Base-by-base conservation (phyloP, 2,888 invertebrate genomes). In the Folsomia manolachei region DNA sequence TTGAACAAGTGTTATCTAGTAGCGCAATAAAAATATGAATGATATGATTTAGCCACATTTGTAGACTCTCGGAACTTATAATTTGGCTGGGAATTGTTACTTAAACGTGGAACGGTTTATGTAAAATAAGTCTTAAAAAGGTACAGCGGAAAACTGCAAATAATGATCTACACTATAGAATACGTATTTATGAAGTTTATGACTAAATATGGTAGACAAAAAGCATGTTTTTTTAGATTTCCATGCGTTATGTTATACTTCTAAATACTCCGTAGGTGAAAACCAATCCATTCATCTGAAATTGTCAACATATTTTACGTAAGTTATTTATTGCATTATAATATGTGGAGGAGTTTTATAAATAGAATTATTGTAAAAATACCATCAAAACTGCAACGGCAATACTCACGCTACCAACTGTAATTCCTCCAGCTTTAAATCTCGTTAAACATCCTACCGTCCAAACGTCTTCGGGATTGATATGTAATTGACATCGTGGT, bases 341-440 rank as follows among this genome's bases (percentile, higher is more conserved):
- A 51, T n/a, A n/a, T n/a, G n/a, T n/a, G n/a, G 51, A 52, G 18
- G 27, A 63, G 26, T n/a, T 69, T 53, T 56, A 65, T 19, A 27
- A 71, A 25, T 51, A n/a, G n/a, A n/a, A n/a, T n/a, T n/a, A n/a
- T n/a, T n/a, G n/a, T n/a, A n/a, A n/a, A n/a, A n/a, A 86, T 85
- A 93, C 94, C 93, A 94, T 91, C 51, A 94, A 85, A 77, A 90
- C 87, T n/a, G 95, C 92, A 39, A 94, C 91, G 25, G 90, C 88
- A 72, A 95, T 89, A 7, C 93, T 94, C 24, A 91, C 89, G 18
- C 89, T 90, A 24, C 94, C 94, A 74, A 95, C 89, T 74, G 92
- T 88, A 0, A 90, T 87, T 1, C 94, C 93, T 83, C 94, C 91
- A 70, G 88, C 87, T 65, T 88, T 88, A 24, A 91, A 90, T 71